Percentiles rank a stretch among this genome's conserved stretches.
phyloP scores from a whole-genome alignment of 2,797 vertebrate species.

The Psittacula derbiana region DNA sequence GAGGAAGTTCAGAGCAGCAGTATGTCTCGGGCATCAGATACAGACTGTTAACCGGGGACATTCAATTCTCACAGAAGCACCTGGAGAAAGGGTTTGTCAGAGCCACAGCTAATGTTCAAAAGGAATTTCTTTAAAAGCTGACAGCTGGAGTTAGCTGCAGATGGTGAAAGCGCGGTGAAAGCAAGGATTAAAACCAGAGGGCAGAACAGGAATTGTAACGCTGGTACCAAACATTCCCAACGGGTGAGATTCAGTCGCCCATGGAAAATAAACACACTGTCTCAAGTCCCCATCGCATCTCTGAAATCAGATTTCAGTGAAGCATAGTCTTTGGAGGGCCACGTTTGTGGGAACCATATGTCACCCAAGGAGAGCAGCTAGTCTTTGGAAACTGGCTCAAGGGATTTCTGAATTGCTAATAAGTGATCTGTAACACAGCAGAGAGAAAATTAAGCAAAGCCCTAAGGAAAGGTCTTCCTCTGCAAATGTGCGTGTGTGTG shows the following conservation, averaged over 20 bases:
- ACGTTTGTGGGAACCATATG: not conserved
- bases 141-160: constrained; percentile 19
- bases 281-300: not conserved
- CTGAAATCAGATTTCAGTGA: not conserved
- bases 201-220: not conserved
- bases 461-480: not conserved
- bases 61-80: not conserved
- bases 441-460: constrained; percentile 5
- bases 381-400: not conserved
- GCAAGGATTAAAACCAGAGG: constrained; percentile 1
- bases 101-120: not conserved
- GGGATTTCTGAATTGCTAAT: not conserved
- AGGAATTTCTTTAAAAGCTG: not conserved
- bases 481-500: not conserved
- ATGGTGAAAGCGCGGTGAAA: not conserved
- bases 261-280: not conserved
- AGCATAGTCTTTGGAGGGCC: not conserved
- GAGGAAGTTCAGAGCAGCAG: not conserved
- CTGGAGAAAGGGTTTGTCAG: not conserved
- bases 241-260: not conserved
- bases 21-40: not conserved
- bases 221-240: not conserved
- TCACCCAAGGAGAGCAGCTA: not conserved
- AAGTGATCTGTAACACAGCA: not conserved
- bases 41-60: not conserved